Evolutionary conservation across 2,797 vertebrate species (phyloP).

Genomic region (Sorex maritimensis): DNA sequence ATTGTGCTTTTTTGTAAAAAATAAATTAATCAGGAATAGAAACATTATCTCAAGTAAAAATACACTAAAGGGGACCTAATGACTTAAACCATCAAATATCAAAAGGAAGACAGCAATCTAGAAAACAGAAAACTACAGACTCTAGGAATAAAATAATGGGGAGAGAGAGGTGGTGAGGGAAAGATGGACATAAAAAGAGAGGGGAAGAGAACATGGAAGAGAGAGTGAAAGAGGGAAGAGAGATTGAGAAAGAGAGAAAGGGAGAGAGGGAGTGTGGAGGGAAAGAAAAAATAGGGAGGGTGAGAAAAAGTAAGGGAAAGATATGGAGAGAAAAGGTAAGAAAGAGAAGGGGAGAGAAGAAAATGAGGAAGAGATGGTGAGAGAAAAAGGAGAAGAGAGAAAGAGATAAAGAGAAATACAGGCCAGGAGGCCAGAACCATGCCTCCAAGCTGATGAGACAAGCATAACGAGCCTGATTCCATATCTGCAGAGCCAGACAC

Average conservation of each 20-base stretch:
- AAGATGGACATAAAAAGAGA: no score
- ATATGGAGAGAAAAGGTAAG: background rate
- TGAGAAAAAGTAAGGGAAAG: background rate
- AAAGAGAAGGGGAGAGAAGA: background rate
- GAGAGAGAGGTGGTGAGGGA: no score
- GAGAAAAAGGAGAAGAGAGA: background rate
- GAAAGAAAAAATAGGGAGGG: background rate
- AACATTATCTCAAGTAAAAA: background rate
- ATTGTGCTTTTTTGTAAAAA: background rate
- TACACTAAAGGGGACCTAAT: background rate
- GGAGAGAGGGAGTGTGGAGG: no score
- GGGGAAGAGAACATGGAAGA: background rate
- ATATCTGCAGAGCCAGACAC: background rate
- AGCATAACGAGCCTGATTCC: rapidly evolving
- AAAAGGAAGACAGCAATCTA: constrained; percentile 6
- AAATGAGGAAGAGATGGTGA: background rate
- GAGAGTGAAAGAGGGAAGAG: background rate
- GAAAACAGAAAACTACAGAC: background rate
- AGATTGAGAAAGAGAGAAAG: no score
- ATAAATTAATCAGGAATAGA: background rate
- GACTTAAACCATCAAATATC: background rate
- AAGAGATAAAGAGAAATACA: background rate
- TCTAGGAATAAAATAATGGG: background rate
- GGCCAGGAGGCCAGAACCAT: rapidly evolving
- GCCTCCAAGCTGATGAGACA: background rate